Percentiles rank a stretch among this genome's conserved stretches.
Evolutionary conservation across 92 coral and sea anemone genomes (phyloP).

Genomic region (Porites evermanni): DNA sequence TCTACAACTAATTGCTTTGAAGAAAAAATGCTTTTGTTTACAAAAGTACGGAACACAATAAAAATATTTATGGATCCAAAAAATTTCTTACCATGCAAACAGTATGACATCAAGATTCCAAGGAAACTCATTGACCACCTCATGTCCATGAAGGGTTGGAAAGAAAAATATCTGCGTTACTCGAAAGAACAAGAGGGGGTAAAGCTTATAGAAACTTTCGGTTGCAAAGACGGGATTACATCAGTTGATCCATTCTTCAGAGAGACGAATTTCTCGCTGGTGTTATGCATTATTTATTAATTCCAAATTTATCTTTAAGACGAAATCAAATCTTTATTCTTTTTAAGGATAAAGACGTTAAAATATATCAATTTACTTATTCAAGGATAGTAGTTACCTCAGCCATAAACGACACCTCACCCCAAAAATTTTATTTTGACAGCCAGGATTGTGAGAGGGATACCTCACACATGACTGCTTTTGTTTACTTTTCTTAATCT

Average conservation of each 20-base stretch:
- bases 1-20: not conserved
- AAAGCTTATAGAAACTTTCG: not conserved
- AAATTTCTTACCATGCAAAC: constrained; percentile 32
- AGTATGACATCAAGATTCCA: constrained; percentile 6
- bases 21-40: not conserved
- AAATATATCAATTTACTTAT: not conserved
- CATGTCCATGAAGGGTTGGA: constrained; percentile 8
- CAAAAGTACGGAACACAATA: not conserved
- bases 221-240: constrained; percentile 25
- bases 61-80: constrained; percentile 13
- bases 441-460: not conserved
- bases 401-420: not conserved
- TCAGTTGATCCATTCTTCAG: constrained; percentile 19
- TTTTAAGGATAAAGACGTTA: not conserved
- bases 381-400: not conserved
- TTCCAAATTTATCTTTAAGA: not conserved
- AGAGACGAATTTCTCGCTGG: constrained; percentile 31
- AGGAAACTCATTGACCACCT: not conserved
- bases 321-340: not conserved
- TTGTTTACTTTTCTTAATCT: too few relatives aligned
- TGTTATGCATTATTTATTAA: constrained; percentile 38
- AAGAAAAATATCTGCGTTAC: not conserved
- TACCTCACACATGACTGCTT: not conserved
- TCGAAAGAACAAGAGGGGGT: not conserved
- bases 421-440: not conserved